A percentile compares a stretch with the other conserved stretches of the same genome.
phyloP scores from a whole-genome alignment of 53 echinoderm and acorn worm genomes.

The Holothuria scabra region DNA sequence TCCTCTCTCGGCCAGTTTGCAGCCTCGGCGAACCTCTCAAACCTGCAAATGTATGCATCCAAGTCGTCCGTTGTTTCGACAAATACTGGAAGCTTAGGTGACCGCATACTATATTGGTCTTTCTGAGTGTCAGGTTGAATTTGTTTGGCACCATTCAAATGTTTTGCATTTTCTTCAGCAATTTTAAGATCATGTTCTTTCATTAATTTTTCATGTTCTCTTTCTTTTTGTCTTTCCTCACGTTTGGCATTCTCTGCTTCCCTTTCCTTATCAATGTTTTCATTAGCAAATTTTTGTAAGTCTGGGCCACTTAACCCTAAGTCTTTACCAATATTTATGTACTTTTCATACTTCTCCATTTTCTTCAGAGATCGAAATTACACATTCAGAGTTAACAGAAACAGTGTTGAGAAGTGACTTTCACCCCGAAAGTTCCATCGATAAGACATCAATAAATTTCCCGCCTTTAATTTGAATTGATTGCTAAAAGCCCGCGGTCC shows the following conservation, averaged over 20 bases:
- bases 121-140: not conserved
- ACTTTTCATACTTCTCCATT: not conserved
- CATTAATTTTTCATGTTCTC: slow-evolving; percentile 20
- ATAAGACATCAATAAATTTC: too few species aligned
- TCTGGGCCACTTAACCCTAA: slow-evolving; percentile 28
- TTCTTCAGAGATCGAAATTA: too few species aligned
- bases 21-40: slow-evolving; percentile 63
- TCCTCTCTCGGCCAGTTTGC: slow-evolving; percentile 58
- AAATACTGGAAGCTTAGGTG: not conserved
- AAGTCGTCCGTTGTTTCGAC: slow-evolving; percentile 51
- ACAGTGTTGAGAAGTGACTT: too few species aligned
- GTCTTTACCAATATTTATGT: slow-evolving; percentile 9
- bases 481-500: too few species aligned
- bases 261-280: not conserved
- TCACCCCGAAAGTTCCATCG: too few species aligned
- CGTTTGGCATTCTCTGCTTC: slow-evolving; percentile 24
- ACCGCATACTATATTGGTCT: not conserved
- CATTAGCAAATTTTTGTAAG: slow-evolving; percentile 25
- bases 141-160: not conserved
- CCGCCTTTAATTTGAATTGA: too few species aligned
- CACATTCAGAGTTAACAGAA: too few species aligned
- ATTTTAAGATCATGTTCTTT: slow-evolving; percentile 37
- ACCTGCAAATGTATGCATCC: slow-evolving; percentile 63
- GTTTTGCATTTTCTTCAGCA: not conserved
- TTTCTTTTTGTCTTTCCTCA: slow-evolving; percentile 25